Base-by-base conservation (phyloP, 2,113 vertebrate genomes). In the Microcebus murinus region DNA sequence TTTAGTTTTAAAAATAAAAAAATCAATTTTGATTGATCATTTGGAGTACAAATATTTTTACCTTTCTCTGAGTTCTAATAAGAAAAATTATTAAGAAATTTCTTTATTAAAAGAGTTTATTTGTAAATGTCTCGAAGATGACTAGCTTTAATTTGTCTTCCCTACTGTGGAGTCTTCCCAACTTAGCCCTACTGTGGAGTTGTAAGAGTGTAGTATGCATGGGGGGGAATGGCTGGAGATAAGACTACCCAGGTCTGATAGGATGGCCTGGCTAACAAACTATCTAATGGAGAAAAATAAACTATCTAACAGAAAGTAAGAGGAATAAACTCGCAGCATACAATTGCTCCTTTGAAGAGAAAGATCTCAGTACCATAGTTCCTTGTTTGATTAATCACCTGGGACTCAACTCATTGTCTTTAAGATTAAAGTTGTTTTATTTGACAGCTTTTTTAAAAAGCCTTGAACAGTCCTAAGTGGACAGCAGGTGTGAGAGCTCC, bases 1-100 rank as follows among this genome's bases (percentile, higher is more conserved):
- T 94, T 87, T 31, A 73, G 25, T 59, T 94, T 67, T 67, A 4
- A 91, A 89, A 92, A 97, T 68, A 63, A 73, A 10, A 80, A 65
- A n/a, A 92, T 29, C 74, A 80, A 67, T n/a, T 80, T 88, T 84
- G 20, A 68, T 25, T 76, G 55, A 11, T 82, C 4, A 71, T 83
- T 90, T 70, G 21, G 20, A 77, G 13, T 67, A 36, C 18, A 73
- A 63, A 20, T 34, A 3, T 8, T n/a, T 67, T 81, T 94, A 17
- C 3, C 76, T 73, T 45, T 34, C 15, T 55, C 34, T 27, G 36
- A n/a, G 2, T 68, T 48, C 82, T 8, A 76, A 31, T 55, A 86
- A 85, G 39, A 92, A 68, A 89, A 63, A 29, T 63, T 27, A 50
- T 39, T 25, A 73, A 27, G 17, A 87, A 31, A 17, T 82, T 42